Percentiles rank a stretch among this genome's conserved stretches.
Evolutionary conservation across 2,888 invertebrate genomes (phyloP).

Genomic region (Embidobia sp.): DNA sequence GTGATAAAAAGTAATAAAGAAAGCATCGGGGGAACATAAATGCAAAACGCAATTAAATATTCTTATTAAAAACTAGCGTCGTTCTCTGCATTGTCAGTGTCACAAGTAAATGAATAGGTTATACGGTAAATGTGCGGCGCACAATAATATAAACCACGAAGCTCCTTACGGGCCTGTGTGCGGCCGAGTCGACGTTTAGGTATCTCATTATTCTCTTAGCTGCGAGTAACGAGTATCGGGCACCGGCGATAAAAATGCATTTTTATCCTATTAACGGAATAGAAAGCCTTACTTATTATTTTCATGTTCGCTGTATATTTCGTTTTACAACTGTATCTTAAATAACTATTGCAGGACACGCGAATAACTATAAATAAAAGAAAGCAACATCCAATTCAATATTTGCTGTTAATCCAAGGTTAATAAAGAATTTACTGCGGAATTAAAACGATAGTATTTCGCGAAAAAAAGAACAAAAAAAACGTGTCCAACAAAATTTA

Average conservation of each 20-base stretch:
- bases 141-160: constrained; percentile 64
- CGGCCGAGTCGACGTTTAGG: constrained; percentile 57
- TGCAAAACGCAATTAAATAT: too few species aligned
- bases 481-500: constrained; percentile 30
- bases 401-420: constrained; percentile 47
- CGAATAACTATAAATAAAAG: constrained; percentile 53
- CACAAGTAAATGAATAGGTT: constrained; percentile 56
- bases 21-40: too few species aligned
- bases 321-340: constrained; percentile 63
- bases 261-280: constrained; percentile 63
- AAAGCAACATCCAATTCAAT: constrained; percentile 47
- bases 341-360: constrained; percentile 58
- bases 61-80: constrained; percentile 29
- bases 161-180: constrained; percentile 56
- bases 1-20: too few species aligned
- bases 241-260: constrained; percentile 59
- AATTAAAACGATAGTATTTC: constrained; percentile 21
- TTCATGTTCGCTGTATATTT: constrained; percentile 63
- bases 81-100: constrained; percentile 50
- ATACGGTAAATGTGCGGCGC: constrained; percentile 47
- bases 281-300: constrained; percentile 64
- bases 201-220: constrained; percentile 65
- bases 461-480: constrained; percentile 15
- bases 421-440: constrained; percentile 47
- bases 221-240: constrained; percentile 64